These are phyloP conservation scores for Agrochola macilenta DNA, from an alignment of 2,888 invertebrate species.

Conservation along the genomic window DNA sequence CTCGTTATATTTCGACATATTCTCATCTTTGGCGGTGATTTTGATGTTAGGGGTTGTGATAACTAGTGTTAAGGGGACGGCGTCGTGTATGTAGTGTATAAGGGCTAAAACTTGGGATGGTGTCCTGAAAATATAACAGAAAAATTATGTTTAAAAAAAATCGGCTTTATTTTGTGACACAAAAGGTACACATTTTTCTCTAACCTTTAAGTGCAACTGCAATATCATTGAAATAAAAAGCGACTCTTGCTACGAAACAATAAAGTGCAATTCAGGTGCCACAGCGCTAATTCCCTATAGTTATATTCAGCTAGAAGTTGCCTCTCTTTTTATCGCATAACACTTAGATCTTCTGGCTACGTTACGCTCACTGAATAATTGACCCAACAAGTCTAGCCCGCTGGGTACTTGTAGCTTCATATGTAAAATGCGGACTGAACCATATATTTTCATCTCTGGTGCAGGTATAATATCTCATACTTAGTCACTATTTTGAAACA, in stretches of 20 bases:
- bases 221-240: too few relatives aligned
- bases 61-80: constrained; percentile 79
- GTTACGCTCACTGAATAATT: too few relatives aligned
- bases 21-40: constrained; percentile 71
- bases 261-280: too few relatives aligned
- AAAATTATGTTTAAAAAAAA: constrained; percentile 1
- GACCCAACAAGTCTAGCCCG: too few relatives aligned
- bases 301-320: too few relatives aligned
- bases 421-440: too few relatives aligned
- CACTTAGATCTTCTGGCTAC: too few relatives aligned
- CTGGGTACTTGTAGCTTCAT: too few relatives aligned
- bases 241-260: too few relatives aligned
- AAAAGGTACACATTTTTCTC: background rate
- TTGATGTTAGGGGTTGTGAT: constrained; percentile 74
- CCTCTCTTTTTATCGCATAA: too few relatives aligned
- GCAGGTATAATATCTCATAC: background rate
- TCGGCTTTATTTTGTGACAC: background rate
- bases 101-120: constrained; percentile 79
- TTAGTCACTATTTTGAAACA: background rate
- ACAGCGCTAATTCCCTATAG: too few relatives aligned
- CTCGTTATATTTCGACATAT: constrained; percentile 70
- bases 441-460: too few relatives aligned
- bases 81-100: constrained; percentile 83
- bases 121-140: constrained; percentile 76
- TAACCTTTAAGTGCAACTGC: background rate